phyloP scores from a whole-genome alignment of 1,140 invertebrate species.

The Drosophila busckii region DNA sequence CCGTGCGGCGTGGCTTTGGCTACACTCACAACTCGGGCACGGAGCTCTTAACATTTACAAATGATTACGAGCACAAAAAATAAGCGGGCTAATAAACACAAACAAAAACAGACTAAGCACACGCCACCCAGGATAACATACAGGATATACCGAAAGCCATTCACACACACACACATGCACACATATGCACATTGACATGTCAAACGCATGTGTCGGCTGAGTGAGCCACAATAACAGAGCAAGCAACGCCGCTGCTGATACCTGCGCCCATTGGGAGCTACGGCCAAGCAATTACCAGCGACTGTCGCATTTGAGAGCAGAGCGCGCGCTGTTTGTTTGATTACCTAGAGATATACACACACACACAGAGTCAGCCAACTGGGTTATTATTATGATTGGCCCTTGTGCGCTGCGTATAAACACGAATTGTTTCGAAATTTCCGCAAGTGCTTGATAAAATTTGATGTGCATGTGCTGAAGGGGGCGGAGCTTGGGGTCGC shows the following conservation, averaged over 20 bases:
- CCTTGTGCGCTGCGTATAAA: slow-evolving; percentile 7
- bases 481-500: slow-evolving; percentile 22
- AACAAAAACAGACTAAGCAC: slow-evolving; percentile 46
- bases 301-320: slow-evolving; percentile 1
- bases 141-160: slow-evolving; percentile 62
- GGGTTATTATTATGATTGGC: slow-evolving; percentile 48
- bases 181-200: too few relatives aligned
- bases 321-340: slow-evolving; percentile 39
- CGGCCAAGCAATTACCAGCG: slow-evolving; percentile 6
- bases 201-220: too few relatives aligned
- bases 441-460: slow-evolving; percentile 75
- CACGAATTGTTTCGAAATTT: slow-evolving; percentile 55
- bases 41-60: too few relatives aligned
- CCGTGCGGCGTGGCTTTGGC: too few relatives aligned
- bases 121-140: slow-evolving; percentile 33
- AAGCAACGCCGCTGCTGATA: too few relatives aligned
- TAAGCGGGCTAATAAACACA: slow-evolving; percentile 59
- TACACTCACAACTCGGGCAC: too few relatives aligned
- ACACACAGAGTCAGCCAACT: too few relatives aligned
- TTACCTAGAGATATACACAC: slow-evolving; percentile 56
- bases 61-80: not conserved
- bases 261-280: slow-evolving; percentile 1
- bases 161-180: slow-evolving; percentile 43
- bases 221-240: too few relatives aligned
- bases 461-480: slow-evolving; percentile 55